Conservation (phyloP, 1,140 invertebrate species). For the Drosophila arizonae region DNA sequence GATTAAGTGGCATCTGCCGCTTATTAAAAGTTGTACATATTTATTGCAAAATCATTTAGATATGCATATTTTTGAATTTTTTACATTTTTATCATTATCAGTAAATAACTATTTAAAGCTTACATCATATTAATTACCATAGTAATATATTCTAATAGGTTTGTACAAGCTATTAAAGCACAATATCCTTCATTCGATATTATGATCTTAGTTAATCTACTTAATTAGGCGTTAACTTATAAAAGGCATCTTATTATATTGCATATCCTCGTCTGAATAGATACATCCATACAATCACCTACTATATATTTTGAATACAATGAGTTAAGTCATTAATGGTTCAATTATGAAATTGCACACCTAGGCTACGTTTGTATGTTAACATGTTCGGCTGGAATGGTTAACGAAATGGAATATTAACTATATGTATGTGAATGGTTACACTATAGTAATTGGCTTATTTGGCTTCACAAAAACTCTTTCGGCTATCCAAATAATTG, state of each 20-base stretch:
- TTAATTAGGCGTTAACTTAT: conserved; percentile 10
- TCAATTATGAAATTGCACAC: conserved; percentile 5
- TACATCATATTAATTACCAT: background rate
- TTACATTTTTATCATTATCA: background rate
- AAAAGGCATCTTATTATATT: conserved; percentile 10
- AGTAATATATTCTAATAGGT: background rate
- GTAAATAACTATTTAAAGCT: background rate
- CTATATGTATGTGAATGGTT: background rate
- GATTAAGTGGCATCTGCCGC: too few relatives aligned
- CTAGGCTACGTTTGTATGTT: conserved; percentile 15
- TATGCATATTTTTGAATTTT: background rate
- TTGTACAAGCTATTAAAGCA: conserved; percentile 29
- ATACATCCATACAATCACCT: conserved; percentile 28
- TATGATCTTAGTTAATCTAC: conserved; percentile 2
- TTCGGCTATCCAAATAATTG: conserved; percentile 37
- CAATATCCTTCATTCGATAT: background rate
- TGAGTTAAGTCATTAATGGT: conserved; percentile 12
- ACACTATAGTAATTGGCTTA: conserved; percentile 48
- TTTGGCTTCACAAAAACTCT: conserved; percentile 43
- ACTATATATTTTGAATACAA: conserved; percentile 20
- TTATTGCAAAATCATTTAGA: background rate
- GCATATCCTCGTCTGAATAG: conserved; percentile 10
- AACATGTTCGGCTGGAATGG: conserved; percentile 37
- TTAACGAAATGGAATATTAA: conserved; percentile 36
- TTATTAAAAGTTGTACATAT: background rate